A percentile compares a stretch with the other conserved stretches of the same genome.
Conservation (phyloP, 2,113 vertebrate species). For the Caretta caretta region DNA sequence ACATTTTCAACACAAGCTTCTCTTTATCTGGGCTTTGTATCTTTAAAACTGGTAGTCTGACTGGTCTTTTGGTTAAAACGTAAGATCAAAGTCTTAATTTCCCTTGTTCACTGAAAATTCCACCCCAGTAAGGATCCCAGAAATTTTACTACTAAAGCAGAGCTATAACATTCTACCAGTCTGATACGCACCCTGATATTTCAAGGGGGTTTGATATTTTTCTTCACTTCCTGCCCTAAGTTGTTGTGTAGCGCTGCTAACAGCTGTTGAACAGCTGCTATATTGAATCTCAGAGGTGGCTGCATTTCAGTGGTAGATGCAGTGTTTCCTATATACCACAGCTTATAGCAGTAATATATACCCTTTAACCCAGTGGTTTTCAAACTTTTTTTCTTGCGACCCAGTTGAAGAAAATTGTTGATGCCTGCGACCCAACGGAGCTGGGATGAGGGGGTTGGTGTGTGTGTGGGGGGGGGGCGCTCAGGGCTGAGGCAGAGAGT, state of each 20-base stretch:
- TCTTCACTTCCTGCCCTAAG: not conserved
- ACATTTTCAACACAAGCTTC: not conserved
- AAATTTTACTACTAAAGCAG: not conserved
- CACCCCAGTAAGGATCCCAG: not conserved
- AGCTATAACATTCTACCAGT: not conserved
- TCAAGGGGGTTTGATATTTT: rapidly evolving
- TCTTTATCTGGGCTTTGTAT: not conserved
- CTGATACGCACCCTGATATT: not conserved
- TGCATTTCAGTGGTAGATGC: not conserved
- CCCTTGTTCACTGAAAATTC: not conserved
- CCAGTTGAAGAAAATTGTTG: too few relatives aligned
- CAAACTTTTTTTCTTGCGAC: too few relatives aligned
- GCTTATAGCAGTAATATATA: not conserved
- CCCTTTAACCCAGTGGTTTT: not conserved
- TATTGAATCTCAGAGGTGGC: not conserved
- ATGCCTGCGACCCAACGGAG: too few relatives aligned
- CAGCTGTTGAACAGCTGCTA: not conserved
- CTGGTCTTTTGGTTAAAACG: not conserved
- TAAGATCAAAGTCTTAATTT: not conserved
- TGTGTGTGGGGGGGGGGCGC: too few relatives aligned
- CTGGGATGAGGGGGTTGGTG: too few relatives aligned
- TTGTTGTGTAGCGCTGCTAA: not conserved
- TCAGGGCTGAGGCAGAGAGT: too few relatives aligned
- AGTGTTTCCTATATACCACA: not conserved
- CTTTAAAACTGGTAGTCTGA: not conserved